phyloP scores from a whole-genome alignment of 2,113 vertebrate genomes.

The Grus americana region DNA sequence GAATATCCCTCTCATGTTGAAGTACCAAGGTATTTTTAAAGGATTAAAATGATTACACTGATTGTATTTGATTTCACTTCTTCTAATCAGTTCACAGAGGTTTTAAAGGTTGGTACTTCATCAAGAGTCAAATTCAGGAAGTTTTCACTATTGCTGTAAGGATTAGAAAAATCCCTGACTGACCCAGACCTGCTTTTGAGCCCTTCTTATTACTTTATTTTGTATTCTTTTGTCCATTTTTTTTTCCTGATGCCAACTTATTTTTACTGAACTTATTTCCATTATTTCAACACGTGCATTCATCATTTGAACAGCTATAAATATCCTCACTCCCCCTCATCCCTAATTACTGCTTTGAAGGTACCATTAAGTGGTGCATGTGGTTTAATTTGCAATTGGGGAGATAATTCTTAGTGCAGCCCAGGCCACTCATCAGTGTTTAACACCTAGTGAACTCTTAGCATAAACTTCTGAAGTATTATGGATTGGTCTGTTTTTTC shows the following conservation, averaged over 20 bases:
- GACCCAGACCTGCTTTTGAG: not conserved
- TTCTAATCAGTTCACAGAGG: not conserved
- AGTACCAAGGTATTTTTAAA: not conserved
- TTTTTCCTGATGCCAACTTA: not conserved
- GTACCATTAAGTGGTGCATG: not conserved
- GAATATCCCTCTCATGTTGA: not conserved
- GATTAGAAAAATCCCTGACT: not conserved
- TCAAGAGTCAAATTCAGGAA: not conserved
- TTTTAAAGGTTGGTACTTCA: not conserved
- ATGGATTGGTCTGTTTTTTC: not conserved
- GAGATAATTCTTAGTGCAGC: not conserved
- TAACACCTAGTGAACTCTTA: not conserved
- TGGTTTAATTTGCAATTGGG: not conserved
- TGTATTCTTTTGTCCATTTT: not conserved
- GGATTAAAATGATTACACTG: not conserved
- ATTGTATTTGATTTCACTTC: not conserved
- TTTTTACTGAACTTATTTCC: not conserved
- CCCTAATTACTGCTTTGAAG: not conserved
- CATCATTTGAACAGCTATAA: not conserved
- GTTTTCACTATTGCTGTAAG: not conserved
- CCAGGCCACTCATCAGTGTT: not conserved
- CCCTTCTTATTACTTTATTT: not conserved
- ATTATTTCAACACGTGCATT: not conserved
- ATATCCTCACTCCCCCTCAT: not conserved
- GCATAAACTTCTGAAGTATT: not conserved